Evolutionary conservation across 2,797 vertebrate species (phyloP).

Genomic region (Neostethus bicornis): DNA sequence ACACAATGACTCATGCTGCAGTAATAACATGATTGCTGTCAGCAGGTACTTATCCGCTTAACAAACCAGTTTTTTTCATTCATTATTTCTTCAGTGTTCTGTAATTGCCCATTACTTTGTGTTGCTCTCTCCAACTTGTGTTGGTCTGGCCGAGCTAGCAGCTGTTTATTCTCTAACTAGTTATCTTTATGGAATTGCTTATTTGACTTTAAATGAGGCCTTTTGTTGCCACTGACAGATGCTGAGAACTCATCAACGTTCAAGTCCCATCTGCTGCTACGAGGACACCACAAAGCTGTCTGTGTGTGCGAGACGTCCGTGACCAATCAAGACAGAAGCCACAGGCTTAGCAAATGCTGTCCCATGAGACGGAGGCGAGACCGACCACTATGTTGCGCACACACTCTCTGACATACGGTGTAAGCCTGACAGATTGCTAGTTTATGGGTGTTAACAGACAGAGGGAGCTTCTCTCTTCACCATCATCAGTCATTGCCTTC

Average conservation of each 20-base stretch:
- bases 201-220: constrained; percentile 29
- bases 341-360: constrained; percentile 73
- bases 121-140: not conserved
- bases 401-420: constrained; percentile 24
- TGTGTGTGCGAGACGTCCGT: constrained; percentile 44
- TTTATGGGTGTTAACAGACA: constrained; percentile 78
- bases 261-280: constrained; percentile 57
- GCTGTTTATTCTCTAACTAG: constrained; percentile 7
- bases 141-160: not conserved
- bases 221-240: constrained; percentile 46
- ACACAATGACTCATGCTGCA: not conserved
- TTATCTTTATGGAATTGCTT: constrained; percentile 21
- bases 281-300: constrained; percentile 11
- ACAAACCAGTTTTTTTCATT: not conserved
- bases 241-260: constrained; percentile 42
- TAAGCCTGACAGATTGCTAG: constrained; percentile 72
- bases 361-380: constrained; percentile 52
- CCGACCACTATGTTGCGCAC: constrained; percentile 44
- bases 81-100: not conserved
- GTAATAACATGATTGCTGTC: too few species aligned
- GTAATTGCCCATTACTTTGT: not conserved
- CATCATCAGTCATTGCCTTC: constrained; percentile 67
- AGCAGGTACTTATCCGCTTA: not conserved
- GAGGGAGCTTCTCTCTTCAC: constrained; percentile 67
- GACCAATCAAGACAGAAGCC: constrained; percentile 73